A percentile compares a stretch with the other conserved stretches of the same genome.
Evolutionary conservation across 2,888 invertebrate species (phyloP).

Genomic region (Cheilosia vulpina): DNA sequence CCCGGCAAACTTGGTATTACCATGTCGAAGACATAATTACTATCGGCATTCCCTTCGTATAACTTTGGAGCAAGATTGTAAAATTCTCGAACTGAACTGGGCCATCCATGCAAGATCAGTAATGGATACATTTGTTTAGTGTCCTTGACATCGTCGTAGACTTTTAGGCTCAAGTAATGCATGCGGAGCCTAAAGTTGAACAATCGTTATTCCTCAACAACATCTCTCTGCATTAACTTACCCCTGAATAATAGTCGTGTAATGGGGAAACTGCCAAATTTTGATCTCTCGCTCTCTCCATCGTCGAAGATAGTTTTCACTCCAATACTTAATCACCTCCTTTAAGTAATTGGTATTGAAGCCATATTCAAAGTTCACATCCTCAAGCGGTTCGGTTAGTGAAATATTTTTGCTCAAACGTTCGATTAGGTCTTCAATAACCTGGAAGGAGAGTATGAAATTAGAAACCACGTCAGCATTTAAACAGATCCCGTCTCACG

Average conservation of each 20-base stretch:
- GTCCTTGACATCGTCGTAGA: constrained; percentile 82
- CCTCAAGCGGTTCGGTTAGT: constrained; percentile 86
- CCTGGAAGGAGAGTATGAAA: constrained; percentile 80
- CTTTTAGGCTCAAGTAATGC: constrained; percentile 88
- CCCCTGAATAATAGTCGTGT: constrained; percentile 89
- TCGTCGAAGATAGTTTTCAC: constrained; percentile 87
- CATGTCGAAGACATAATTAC: constrained; percentile 86
- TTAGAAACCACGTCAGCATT: constrained; percentile 26
- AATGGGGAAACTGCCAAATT: constrained; percentile 91
- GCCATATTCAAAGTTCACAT: constrained; percentile 89
- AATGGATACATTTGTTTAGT: constrained; percentile 82
- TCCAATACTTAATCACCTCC: constrained; percentile 91
- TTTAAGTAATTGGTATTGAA: constrained; percentile 89
- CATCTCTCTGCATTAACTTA: constrained; percentile 77
- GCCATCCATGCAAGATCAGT: constrained; percentile 93
- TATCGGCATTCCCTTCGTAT: constrained; percentile 83
- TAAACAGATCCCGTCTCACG: constrained; percentile 10
- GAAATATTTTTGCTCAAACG: constrained; percentile 84
- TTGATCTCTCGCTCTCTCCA: constrained; percentile 88
- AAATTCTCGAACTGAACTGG: constrained; percentile 94
- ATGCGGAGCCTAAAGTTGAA: constrained; percentile 83
- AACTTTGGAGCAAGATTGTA: constrained; percentile 89
- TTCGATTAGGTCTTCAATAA: constrained; percentile 85
- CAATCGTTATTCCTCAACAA: background rate
- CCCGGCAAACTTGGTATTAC: constrained; percentile 85